Conservation (phyloP, 1,140 invertebrate species). For the Chrysomallon squamiferum region DNA sequence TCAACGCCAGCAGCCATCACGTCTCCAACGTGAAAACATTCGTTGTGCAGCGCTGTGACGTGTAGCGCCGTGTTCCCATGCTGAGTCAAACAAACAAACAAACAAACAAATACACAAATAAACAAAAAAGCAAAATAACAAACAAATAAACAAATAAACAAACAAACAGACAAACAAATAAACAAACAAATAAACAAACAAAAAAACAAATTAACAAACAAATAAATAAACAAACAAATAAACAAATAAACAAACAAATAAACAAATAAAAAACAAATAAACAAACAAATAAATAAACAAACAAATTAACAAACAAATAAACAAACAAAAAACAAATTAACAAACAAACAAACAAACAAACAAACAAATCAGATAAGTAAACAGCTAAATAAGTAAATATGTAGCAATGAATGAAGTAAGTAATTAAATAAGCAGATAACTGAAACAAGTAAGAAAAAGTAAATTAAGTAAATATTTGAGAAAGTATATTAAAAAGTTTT, state of each 20-base stretch:
- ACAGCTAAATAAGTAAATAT: no score
- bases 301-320: no score
- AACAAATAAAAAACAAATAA: not conserved
- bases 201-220: not conserved
- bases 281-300: no score
- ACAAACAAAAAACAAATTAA: no score
- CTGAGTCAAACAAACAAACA: constrained; percentile 21
- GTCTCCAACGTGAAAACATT: constrained; percentile 50
- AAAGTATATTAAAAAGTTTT: no score
- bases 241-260: constrained; percentile 1
- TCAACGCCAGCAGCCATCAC: constrained; percentile 50
- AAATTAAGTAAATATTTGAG: no score
- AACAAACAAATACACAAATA: not conserved
- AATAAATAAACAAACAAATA: not conserved
- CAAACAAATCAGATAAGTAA: no score
- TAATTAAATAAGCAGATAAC: no score
- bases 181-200: not conserved
- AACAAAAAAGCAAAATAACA: not conserved
- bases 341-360: no score
- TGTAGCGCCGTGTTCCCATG: constrained; percentile 57
- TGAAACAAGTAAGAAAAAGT: no score
- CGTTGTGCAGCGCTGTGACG: constrained; percentile 49
- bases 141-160: not conserved
- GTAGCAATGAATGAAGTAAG: no score
- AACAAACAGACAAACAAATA: not conserved